Evolutionary conservation across 2,113 vertebrate species (phyloP), one percentile per base, ranked within the genome.

Genomic region (Hippocampus barbouri): DNA sequence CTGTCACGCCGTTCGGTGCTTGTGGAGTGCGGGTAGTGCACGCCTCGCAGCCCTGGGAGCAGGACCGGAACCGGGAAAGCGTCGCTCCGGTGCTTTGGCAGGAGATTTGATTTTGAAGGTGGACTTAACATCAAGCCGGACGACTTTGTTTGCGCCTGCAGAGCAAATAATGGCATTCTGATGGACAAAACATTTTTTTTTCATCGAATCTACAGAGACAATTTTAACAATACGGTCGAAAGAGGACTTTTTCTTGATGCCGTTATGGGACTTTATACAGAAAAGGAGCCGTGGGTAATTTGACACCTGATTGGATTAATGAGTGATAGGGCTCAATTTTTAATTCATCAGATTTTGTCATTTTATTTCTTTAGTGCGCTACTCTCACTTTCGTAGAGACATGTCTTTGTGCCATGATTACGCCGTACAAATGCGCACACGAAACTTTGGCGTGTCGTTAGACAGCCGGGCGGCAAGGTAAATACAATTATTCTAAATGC

Each of bases 11-110:
- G 87, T 89, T 84, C 85, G 40, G 85, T 69, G 49, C 72, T 82
- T 41, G 87, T 81, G 86, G 89, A 89, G 90, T 80, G 86, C 87
- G 89, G 90, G 62, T 89, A 89, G 81, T 79, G 89, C 75, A 56
- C 73, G 72, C 83, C 66, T 75, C 79, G 78, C 71, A 66, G 78
- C 81, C 47, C 51, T 51, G 67, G 51, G 27, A 38, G 51, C 27
- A 25, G 54, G n/a, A n/a, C 54, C 54, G 59, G 63, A 65, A 43
- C 83, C 83, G 75, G 81, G 65, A 70, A 59, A 73, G 65, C 79
- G 63, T 79, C 77, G 78, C 78, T 69, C 79, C 81, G 61, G 82
- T 64, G 66, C 73, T 68, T 16, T 51, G 68, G n/a, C 67, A 60
- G 85, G 79, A 84, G 75, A 68, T 73, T 38, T 38, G 34, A 38